These are phyloP conservation scores for Drosophila macrothrix DNA, from an alignment of 2,888 invertebrate genomes.

Conservation along the genomic window DNA sequence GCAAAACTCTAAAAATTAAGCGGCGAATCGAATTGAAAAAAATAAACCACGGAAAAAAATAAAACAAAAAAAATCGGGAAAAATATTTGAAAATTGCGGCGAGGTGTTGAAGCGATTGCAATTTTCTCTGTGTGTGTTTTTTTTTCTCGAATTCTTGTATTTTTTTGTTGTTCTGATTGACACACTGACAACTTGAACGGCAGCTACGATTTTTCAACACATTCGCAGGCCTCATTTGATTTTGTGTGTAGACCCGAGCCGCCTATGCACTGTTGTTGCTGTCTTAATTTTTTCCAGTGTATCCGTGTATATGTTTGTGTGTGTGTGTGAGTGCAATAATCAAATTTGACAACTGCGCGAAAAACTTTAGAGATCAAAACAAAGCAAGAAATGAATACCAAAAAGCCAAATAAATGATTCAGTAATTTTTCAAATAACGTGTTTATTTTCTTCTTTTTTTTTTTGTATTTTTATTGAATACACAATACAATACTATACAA, in stretches of 20 bases:
- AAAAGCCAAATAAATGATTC: constrained; percentile 51
- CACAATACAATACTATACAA: constrained; percentile 3
- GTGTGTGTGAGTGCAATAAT: constrained; percentile 54
- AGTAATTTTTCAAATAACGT: constrained; percentile 22
- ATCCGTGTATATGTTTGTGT: constrained; percentile 8
- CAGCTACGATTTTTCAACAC: constrained; percentile 49
- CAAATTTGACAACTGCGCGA: constrained; percentile 80
- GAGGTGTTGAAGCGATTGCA: constrained; percentile 58
- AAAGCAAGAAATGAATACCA: constrained; percentile 34
- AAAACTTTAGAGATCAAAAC: constrained; percentile 69
- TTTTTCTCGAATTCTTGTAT: constrained; percentile 12
- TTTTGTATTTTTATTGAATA: background rate
- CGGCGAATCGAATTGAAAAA: constrained; percentile 25
- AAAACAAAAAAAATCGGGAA: constrained; percentile 12
- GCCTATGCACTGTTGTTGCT: constrained; percentile 1
- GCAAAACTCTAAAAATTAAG: constrained; percentile 36
- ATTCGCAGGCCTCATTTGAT: constrained; percentile 20
- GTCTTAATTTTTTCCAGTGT: constrained; percentile 48
- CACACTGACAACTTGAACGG: constrained; percentile 58
- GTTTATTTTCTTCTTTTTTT: constrained; percentile 24
- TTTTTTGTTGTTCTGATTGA: constrained; percentile 41
- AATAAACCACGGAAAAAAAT: background rate
- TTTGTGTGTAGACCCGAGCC: constrained; percentile 27
- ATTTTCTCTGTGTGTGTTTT: constrained; percentile 27
- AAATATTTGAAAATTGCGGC: constrained; percentile 46